Conservation (phyloP, 2,797 vertebrate genomes). For the Vespertilio murinus region DNA sequence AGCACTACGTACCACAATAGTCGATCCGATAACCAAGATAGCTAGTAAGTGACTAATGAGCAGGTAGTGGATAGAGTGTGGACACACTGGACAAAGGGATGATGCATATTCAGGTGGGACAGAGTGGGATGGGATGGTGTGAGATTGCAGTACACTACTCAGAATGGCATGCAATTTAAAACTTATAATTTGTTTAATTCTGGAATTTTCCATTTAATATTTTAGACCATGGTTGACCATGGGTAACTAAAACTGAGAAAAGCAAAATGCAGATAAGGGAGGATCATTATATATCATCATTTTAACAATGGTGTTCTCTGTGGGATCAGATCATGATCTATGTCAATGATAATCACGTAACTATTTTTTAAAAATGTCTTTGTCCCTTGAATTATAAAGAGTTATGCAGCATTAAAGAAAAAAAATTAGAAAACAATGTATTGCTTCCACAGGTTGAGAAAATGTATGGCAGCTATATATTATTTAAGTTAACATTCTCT, state of each 20-base stretch:
- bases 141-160: background rate
- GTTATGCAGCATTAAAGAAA: slow-evolving; percentile 8
- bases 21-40: background rate
- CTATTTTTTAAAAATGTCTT: background rate
- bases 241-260: background rate
- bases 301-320: background rate
- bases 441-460: background rate
- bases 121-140: background rate
- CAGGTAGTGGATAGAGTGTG: background rate
- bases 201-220: background rate
- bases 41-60: background rate
- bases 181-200: background rate
- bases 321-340: background rate
- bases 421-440: slow-evolving; percentile 49
- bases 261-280: background rate
- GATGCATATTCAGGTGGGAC: background rate
- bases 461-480: background rate
- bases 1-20: background rate
- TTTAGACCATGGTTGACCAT: background rate
- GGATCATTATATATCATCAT: background rate
- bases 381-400: slow-evolving; percentile 37
- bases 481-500: slow-evolving; percentile 20
- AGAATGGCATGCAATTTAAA: background rate
- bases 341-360: slow-evolving; percentile 8
- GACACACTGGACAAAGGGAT: background rate